A percentile compares a stretch with the other conserved stretches of the same genome.
Conservation (phyloP, 2,113 vertebrate species). For the Piaya cayana region DNA sequence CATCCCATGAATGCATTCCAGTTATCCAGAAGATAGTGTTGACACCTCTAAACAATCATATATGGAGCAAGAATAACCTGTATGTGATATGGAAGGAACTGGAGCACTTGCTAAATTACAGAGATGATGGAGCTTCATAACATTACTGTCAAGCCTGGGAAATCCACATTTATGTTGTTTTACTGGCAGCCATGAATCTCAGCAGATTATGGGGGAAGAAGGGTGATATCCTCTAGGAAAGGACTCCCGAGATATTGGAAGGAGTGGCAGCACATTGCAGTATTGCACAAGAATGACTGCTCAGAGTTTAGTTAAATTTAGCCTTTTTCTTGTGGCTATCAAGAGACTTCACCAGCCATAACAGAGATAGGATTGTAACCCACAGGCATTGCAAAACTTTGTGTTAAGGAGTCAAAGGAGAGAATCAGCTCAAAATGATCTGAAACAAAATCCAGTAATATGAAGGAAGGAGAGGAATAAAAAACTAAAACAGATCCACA, state of each 20-base stretch:
- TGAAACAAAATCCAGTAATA: neutral
- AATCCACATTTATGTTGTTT: neutral
- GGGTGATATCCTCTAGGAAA: neutral
- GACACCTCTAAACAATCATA: neutral
- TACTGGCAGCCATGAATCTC: neutral
- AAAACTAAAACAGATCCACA: neutral
- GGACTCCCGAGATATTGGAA: neutral
- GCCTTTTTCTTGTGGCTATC: conserved; percentile 3
- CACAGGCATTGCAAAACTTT: conserved; percentile 12
- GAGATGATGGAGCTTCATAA: neutral
- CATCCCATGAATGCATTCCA: neutral
- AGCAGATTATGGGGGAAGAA: neutral
- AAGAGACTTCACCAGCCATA: conserved; percentile 24
- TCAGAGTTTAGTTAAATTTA: conserved; percentile 21
- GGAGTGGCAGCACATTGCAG: neutral
- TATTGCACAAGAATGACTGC: neutral
- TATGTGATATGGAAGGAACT: neutral
- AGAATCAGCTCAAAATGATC: conserved; percentile 37
- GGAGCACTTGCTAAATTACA: neutral
- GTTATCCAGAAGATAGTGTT: neutral
- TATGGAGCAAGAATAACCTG: neutral
- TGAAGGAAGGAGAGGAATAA: neutral
- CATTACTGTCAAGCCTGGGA: neutral
- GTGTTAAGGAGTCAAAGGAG: conserved; percentile 18
- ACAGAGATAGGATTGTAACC: conserved; percentile 48